A percentile compares a stretch with the other conserved stretches of the same genome.
Evolutionary conservation across 2,888 invertebrate genomes (phyloP).

Genomic region (Parthenolecanium corni): DNA sequence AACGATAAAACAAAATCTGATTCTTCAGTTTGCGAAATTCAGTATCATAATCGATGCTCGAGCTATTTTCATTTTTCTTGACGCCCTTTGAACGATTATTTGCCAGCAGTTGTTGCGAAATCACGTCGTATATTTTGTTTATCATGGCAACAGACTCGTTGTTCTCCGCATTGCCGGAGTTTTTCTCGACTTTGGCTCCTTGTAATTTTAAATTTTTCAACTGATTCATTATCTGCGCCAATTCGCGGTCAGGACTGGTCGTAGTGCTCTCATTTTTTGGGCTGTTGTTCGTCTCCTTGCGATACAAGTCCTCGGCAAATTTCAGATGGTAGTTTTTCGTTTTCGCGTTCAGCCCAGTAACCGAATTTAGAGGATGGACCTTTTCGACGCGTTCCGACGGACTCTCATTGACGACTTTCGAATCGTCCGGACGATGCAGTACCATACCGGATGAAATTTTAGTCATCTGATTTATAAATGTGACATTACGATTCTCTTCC

Average conservation of each 20-base stretch:
- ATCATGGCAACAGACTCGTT: too few relatives aligned
- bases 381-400: too few relatives aligned
- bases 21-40: slow-evolving; percentile 15
- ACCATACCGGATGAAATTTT: slow-evolving; percentile 49
- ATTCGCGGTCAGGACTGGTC: slow-evolving; percentile 28
- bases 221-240: slow-evolving; percentile 23
- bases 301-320: slow-evolving; percentile 32
- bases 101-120: too few relatives aligned
- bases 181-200: slow-evolving; percentile 40
- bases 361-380: too few relatives aligned
- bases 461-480: slow-evolving; percentile 43
- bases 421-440: slow-evolving; percentile 40
- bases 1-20: slow-evolving; percentile 33
- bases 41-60: slow-evolving; percentile 18
- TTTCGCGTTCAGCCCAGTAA: neutral
- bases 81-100: neutral
- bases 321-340: slow-evolving; percentile 32
- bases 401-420: too few relatives aligned
- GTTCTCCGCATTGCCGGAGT: slow-evolving; percentile 5
- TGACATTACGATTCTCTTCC: slow-evolving; percentile 35
- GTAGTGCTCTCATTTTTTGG: neutral
- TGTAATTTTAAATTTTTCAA: slow-evolving; percentile 44
- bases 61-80: neutral
- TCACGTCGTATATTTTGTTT: too few relatives aligned
- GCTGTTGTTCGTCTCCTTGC: slow-evolving; percentile 26